Evolutionary conservation across 2,113 vertebrate species (phyloP), one percentile per base, ranked within the genome.

Genomic region (Pollachius pollachius): DNA sequence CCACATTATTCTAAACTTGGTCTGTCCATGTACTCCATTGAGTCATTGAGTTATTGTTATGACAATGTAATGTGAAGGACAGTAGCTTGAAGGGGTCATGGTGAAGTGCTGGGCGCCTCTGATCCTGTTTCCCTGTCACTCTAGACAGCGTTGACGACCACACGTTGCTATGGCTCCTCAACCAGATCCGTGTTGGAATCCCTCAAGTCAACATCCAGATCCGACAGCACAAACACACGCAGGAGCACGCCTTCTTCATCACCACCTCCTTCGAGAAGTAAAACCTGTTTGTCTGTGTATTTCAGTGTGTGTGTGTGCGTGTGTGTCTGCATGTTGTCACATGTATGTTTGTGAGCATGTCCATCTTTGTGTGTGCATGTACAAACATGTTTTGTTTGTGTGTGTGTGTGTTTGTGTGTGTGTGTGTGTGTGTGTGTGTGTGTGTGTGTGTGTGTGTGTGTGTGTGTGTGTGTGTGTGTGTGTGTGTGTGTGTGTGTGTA

Each of bases 141-240:
- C 41, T 1, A 48, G 41, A 48, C 8, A 48, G 41, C 8, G 41
- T 94, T 0, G 96, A 98, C 1, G 96, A 98, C 88, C 96, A 97
- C 92, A 97, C 96, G 0, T 86, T 97, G 81, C 93, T 98, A 21
- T 98, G 97, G 93, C 90, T 99, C 58, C 93, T 98, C 65, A 98
- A 98, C 86, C 96, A 96, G 89, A 94, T 99, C 73, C 95, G 97
- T 4, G 87, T 98, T 56, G 95, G 96, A 67, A 94, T 99, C 84
- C 97, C 97, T 0, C 96, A 98, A 84, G 94, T 98, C 83, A 96
- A 95, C 65, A 95, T 98, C 79, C 96, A 99, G 88, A 94, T 98
- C 37, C 95, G 96, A 27, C 95, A 99, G 84, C 97, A 98, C 81
- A 94, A 94, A 78, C 95, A 95, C 90, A 96, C 96, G 3, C 89